Evolutionary conservation across 2,888 invertebrate genomes (phyloP).

Genomic region (Leptinotarsa haldemani): DNA sequence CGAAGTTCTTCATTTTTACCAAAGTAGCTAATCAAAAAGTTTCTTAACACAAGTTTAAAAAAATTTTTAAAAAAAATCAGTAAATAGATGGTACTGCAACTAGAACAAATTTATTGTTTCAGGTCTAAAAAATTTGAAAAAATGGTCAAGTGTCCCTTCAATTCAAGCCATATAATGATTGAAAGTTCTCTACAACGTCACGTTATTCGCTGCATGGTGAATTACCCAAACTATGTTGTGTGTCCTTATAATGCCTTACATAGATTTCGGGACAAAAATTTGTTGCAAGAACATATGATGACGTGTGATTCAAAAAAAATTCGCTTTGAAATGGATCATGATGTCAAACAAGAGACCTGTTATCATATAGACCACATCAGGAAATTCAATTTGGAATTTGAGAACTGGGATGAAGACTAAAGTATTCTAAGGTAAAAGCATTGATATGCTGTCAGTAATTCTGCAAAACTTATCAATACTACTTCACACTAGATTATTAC

Average conservation of each 20-base stretch:
- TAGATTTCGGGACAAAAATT: constrained; percentile 53
- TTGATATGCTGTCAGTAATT: no score
- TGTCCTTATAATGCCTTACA: constrained; percentile 62
- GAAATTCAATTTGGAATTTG: constrained; percentile 50
- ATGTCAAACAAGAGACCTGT: constrained; percentile 29
- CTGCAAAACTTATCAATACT: not conserved
- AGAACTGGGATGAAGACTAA: constrained; percentile 53
- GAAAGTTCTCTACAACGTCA: constrained; percentile 58
- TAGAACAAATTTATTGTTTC: not conserved
- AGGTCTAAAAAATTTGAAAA: constrained; percentile 34
- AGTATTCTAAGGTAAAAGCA: no score
- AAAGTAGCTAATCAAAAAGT: no score
- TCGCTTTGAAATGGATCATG: constrained; percentile 33
- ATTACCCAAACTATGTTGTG: constrained; percentile 57
- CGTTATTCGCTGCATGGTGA: constrained; percentile 60
- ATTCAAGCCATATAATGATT: constrained; percentile 56
- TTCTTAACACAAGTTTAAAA: not conserved
- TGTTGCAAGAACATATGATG: constrained; percentile 55
- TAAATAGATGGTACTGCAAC: not conserved
- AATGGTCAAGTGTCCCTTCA: constrained; percentile 59
- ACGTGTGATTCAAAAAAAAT: constrained; percentile 51
- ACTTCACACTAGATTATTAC: no score
- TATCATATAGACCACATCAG: constrained; percentile 45
- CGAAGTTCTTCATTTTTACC: no score
- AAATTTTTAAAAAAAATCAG: not conserved